phyloP scores from a whole-genome alignment of 2,888 invertebrate genomes.

The Hirtodrosophila alboralis region DNA sequence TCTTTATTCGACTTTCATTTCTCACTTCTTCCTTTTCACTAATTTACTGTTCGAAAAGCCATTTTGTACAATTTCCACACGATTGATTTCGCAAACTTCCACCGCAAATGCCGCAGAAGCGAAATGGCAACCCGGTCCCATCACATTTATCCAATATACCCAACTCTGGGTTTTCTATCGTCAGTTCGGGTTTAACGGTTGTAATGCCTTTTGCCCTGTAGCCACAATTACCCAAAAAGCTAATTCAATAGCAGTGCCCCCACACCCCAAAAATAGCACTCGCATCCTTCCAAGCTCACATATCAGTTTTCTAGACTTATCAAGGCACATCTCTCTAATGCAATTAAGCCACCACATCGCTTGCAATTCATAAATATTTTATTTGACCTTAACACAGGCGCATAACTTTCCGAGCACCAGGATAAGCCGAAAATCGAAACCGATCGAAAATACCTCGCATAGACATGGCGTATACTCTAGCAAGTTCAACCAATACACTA shows the following conservation, averaged over 20 bases:
- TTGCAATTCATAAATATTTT: conserved; percentile 76
- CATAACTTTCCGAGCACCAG: conserved; percentile 33
- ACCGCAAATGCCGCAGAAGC: conserved; percentile 60
- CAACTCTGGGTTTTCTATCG: background rate
- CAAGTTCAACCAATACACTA: conserved; percentile 57
- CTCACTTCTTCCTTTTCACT: conserved; percentile 19
- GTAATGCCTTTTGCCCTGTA: conserved; percentile 71
- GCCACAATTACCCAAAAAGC: conserved; percentile 79
- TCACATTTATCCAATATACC: background rate
- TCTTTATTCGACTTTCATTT: conserved; percentile 13
- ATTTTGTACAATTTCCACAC: conserved; percentile 78
- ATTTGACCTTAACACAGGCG: conserved; percentile 63
- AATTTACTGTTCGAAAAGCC: conserved; percentile 73
- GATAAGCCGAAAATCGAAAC: conserved; percentile 25
- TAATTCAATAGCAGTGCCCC: conserved; percentile 46
- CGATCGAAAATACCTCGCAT: conserved; percentile 21
- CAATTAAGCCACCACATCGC: conserved; percentile 64
- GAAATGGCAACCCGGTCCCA: conserved; percentile 14
- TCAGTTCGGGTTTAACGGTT: conserved; percentile 42
- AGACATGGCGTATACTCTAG: conserved; percentile 68
- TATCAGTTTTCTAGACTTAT: conserved; percentile 55
- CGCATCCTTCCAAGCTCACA: conserved; percentile 18
- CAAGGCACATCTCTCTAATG: conserved; percentile 66
- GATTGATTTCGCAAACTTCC: conserved; percentile 79
- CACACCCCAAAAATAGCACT: conserved; percentile 13